Conservation (phyloP, 1,140 invertebrate genomes). For the Lithobius niger region DNA sequence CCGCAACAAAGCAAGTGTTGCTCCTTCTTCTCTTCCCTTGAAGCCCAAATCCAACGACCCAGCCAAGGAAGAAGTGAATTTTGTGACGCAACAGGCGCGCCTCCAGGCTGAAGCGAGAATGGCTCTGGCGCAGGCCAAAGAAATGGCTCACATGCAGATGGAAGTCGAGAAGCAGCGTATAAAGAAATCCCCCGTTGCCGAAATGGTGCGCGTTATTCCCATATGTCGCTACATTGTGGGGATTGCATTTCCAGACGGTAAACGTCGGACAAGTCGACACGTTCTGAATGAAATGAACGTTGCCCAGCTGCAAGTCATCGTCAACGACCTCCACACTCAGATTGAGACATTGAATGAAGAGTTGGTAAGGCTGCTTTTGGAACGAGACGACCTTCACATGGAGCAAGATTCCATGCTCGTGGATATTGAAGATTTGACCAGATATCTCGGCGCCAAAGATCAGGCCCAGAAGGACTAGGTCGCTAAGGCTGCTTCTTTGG, state of each 20-base stretch:
- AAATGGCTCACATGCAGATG: constrained; percentile 87
- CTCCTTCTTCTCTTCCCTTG: background rate
- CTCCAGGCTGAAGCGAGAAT: constrained; percentile 79
- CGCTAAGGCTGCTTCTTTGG: too few species aligned
- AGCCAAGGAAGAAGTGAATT: constrained; percentile 50
- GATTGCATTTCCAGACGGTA: constrained; percentile 62
- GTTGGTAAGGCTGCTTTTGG: constrained; percentile 69
- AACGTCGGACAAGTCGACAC: constrained; percentile 61
- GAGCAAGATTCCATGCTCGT: constrained; percentile 94
- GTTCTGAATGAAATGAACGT: constrained; percentile 83
- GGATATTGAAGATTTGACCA: constrained; percentile 87
- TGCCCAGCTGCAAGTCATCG: constrained; percentile 85
- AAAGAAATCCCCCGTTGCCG: constrained; percentile 68
- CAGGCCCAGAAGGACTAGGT: too few species aligned
- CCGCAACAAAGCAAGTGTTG: background rate
- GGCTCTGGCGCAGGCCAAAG: constrained; percentile 76
- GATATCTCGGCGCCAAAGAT: too few species aligned
- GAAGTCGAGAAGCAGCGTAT: constrained; percentile 68
- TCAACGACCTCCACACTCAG: constrained; percentile 84
- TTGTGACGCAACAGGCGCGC: constrained; percentile 62
- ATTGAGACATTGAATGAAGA: constrained; percentile 81
- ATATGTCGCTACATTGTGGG: constrained; percentile 40
- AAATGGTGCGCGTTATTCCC: constrained; percentile 47
- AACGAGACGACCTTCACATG: constrained; percentile 88
- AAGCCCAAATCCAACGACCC: too few species aligned